phyloP scores from a whole-genome alignment of 1,140 invertebrate species.

The Holotrichia oblita region DNA sequence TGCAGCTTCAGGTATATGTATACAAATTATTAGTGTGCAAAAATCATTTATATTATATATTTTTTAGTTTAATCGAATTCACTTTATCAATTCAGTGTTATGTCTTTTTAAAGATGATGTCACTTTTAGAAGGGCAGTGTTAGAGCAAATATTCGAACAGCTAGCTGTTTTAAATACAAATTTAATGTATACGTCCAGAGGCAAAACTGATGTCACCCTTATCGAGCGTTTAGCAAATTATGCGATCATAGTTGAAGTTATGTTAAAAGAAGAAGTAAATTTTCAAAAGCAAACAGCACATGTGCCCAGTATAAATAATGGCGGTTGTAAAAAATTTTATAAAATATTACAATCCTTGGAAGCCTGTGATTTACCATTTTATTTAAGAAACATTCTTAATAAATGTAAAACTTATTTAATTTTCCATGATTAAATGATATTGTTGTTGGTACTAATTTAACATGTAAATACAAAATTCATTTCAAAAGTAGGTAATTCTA shows the following conservation, averaged over 20 bases:
- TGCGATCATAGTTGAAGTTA: neutral
- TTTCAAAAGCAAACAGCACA: neutral
- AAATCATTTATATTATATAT: neutral
- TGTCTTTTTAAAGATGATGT: slow-evolving; percentile 21
- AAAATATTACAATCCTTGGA: neutral
- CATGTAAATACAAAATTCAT: too few relatives aligned
- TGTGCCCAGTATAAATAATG: neutral
- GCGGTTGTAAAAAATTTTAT: neutral
- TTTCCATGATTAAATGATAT: neutral
- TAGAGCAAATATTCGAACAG: neutral
- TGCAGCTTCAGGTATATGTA: neutral
- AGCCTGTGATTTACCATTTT: neutral
- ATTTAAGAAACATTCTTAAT: neutral
- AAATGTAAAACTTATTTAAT: slow-evolving; percentile 23
- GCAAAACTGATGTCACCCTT: neutral
- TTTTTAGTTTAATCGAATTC: slow-evolving; percentile 3
- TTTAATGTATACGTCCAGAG: neutral
- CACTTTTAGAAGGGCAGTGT: neutral
- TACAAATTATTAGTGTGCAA: neutral
- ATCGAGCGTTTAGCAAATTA: slow-evolving; percentile 1
- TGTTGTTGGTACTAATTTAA: too few relatives aligned
- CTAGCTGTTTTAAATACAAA: neutral
- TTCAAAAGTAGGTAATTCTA: too few relatives aligned
- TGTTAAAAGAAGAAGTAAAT: slow-evolving; percentile 12
- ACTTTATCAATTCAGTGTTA: neutral